phyloP scores from a whole-genome alignment of 2,888 invertebrate genomes.

The Sphaerolaimus hirsutus region DNA sequence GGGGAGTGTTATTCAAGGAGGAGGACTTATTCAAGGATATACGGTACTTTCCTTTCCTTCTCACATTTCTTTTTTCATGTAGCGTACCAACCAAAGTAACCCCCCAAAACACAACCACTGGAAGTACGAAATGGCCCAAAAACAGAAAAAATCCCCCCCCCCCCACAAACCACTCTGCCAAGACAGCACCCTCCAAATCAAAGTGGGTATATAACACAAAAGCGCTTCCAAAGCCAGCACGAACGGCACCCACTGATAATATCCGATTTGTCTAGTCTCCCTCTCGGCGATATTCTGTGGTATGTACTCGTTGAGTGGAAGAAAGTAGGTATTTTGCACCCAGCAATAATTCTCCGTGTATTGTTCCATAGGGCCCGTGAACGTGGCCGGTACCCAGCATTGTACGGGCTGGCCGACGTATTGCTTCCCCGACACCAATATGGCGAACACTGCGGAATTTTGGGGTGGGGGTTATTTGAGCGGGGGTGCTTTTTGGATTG shows the following conservation, averaged over 20 bases:
- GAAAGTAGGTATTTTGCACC: constrained; percentile 24
- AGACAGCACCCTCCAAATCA: constrained; percentile 24
- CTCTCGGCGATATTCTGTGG: constrained; percentile 19
- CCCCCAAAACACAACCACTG: no score
- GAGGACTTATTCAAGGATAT: no score
- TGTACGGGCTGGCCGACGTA: constrained; percentile 20
- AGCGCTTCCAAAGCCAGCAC: constrained; percentile 22
- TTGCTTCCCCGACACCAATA: constrained; percentile 22
- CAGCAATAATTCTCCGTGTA: constrained; percentile 26
- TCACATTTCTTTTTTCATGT: no score
- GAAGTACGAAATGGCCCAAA: no score
- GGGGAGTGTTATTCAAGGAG: no score
- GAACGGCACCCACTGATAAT: no score
- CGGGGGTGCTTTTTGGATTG: no score
- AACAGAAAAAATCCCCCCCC: no score
- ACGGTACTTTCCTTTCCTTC: no score
- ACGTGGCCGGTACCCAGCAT: constrained; percentile 26
- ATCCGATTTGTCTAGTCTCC: constrained; percentile 24
- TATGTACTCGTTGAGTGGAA: constrained; percentile 23
- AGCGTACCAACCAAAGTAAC: no score
- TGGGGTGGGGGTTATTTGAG: no score
- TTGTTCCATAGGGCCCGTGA: constrained; percentile 16
- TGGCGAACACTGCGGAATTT: constrained; percentile 20
- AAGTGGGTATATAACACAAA: constrained; percentile 24
- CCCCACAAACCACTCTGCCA: constrained; percentile 24